Conservation (phyloP, 2,113 vertebrate genomes). For the Saccopteryx bilineata region DNA sequence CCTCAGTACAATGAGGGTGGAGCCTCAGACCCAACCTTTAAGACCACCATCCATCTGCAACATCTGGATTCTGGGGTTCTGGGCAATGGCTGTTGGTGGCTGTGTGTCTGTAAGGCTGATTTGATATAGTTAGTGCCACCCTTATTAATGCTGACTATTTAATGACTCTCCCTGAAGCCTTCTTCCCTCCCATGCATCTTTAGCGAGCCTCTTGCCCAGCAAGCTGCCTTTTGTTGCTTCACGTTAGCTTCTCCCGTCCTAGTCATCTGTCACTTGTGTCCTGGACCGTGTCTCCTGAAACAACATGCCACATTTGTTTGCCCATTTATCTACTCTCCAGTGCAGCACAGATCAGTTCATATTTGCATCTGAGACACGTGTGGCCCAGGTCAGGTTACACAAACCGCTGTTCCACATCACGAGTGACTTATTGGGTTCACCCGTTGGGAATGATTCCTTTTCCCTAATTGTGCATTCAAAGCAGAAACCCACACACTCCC, state of each 20-base stretch:
- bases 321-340: conserved; percentile 79
- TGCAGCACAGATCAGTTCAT: conserved; percentile 72
- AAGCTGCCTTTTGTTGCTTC: conserved; percentile 62
- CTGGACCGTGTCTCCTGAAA: conserved; percentile 79
- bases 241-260: conserved; percentile 60
- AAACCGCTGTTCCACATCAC: conserved; percentile 68
- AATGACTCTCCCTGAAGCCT: background rate
- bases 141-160: background rate
- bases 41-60: background rate
- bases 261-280: conserved; percentile 75
- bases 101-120: conserved; percentile 9
- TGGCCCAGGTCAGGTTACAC: conserved; percentile 69
- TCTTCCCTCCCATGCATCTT: conserved; percentile 46
- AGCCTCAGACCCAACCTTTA: background rate
- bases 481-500: conserved; percentile 44
- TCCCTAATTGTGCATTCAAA: conserved; percentile 67
- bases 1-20: background rate
- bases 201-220: background rate
- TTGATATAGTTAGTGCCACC: background rate
- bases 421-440: conserved; percentile 17
- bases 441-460: conserved; percentile 59
- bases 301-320: conserved; percentile 77
- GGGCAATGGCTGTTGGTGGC: background rate
- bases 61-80: background rate
- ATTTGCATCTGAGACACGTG: conserved; percentile 67